A percentile compares a stretch with the other conserved stretches of the same genome.
phyloP scores from a whole-genome alignment of 1,140 invertebrate species.

The Aplysia californica region DNA sequence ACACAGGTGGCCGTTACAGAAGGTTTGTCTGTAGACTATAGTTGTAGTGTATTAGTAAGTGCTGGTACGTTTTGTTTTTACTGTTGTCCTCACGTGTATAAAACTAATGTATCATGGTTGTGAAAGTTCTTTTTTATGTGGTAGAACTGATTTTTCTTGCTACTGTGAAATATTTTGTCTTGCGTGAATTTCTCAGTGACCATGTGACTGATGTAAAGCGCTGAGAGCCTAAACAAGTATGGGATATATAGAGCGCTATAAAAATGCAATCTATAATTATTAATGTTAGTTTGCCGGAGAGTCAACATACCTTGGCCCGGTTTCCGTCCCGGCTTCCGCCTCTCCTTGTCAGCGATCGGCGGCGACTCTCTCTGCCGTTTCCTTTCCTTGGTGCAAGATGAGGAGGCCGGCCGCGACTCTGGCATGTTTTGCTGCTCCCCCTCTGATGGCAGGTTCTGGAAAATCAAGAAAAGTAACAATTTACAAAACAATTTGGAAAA shows the following conservation, averaged over 20 bases:
- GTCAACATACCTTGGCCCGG: slow-evolving; percentile 17
- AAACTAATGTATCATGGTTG: too few relatives aligned
- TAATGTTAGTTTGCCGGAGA: background rate
- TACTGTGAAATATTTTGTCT: background rate
- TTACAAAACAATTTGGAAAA: too few relatives aligned
- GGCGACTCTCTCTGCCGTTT: background rate
- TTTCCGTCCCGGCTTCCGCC: slow-evolving; percentile 25
- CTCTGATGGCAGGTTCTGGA: background rate
- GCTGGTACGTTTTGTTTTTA: too few relatives aligned
- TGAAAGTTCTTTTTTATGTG: background rate
- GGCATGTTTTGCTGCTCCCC: background rate
- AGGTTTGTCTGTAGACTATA: too few relatives aligned
- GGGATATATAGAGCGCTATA: background rate
- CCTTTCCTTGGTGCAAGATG: slow-evolving; percentile 1
- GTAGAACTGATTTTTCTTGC: background rate
- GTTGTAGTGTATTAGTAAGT: too few relatives aligned
- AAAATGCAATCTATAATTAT: background rate
- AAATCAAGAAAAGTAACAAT: background rate
- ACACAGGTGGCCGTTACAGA: too few relatives aligned
- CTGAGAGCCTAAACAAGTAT: background rate
- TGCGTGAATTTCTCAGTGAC: background rate
- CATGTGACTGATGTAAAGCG: too few relatives aligned
- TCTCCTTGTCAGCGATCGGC: slow-evolving; percentile 1
- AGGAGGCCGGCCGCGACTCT: background rate
- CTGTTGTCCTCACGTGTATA: too few relatives aligned